Evolutionary conservation across 1,140 invertebrate genomes (phyloP).

Genomic region (Lasaia peninsularis): DNA sequence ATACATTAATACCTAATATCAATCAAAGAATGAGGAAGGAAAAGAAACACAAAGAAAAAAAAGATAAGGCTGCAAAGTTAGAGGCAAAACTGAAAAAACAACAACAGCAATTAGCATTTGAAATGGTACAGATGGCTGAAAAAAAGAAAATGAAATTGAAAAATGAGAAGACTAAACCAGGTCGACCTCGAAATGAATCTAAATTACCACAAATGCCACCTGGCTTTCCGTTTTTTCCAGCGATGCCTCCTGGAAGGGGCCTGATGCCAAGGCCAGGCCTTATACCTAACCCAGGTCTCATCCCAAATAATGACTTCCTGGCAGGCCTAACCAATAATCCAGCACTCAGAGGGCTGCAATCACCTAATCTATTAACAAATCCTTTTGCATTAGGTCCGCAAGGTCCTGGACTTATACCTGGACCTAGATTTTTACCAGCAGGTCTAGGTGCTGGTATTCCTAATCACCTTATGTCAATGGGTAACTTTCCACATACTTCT

Average conservation of each 20-base stretch:
- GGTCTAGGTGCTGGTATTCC: slow-evolving; percentile 57
- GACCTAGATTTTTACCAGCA: slow-evolving; percentile 76
- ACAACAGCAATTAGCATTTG: slow-evolving; percentile 58
- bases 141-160: slow-evolving; percentile 58
- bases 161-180: slow-evolving; percentile 57
- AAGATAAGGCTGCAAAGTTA: slow-evolving; percentile 76
- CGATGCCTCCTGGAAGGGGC: slow-evolving; percentile 71
- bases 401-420: slow-evolving; percentile 61
- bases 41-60: slow-evolving; percentile 81
- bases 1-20: slow-evolving; percentile 60
- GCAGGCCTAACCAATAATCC: slow-evolving; percentile 64
- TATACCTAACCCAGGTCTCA: slow-evolving; percentile 80
- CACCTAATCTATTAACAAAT: slow-evolving; percentile 62
- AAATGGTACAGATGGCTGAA: slow-evolving; percentile 55
- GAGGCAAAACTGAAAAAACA: slow-evolving; percentile 73
- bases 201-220: slow-evolving; percentile 72
- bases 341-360: slow-evolving; percentile 54
- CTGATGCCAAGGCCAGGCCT: slow-evolving; percentile 81
- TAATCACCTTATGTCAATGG: slow-evolving; percentile 60
- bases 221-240: slow-evolving; percentile 76
- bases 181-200: slow-evolving; percentile 83
- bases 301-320: slow-evolving; percentile 63
- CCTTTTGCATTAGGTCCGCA: slow-evolving; percentile 71
- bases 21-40: slow-evolving; percentile 79
- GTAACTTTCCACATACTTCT: slow-evolving; percentile 76